Evolutionary conservation across 2,113 vertebrate genomes (phyloP), one percentile per base, ranked within the genome.

Genomic region (Zeus faber): DNA sequence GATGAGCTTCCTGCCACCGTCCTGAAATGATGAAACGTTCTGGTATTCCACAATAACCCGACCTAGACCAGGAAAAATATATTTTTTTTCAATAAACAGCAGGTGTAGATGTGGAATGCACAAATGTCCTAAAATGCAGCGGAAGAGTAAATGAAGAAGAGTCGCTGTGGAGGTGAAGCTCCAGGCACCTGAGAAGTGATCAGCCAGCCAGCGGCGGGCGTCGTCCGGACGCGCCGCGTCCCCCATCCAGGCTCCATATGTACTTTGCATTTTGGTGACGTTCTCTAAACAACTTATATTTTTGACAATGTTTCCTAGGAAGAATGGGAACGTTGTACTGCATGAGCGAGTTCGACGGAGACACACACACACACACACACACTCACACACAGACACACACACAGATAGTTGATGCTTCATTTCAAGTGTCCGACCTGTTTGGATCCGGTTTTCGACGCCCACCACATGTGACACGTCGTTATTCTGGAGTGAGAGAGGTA

Each of bases 131-230:
- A 4, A 23, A 44, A 25, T 11, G 33, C n/a, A n/a, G n/a, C n/a
- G n/a, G n/a, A n/a, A n/a, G n/a, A n/a, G 4, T n/a, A 21, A 21
- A 16, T 39, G 3, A 40, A 9, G 1, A 29, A n/a, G 25, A 5
- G 1, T 4, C n/a, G 6, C 39, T 4, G 6, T 29, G 0, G 1
- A 6, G 6, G 41, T 6, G 3, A 21, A 18, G 13, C 10, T 21
- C 2, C 43, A 9, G 41, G 27, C 76, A 97, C 95, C 95, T 88
- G 90, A 93, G 65, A 97, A 97, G 63, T 97, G 95, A 18, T 85
- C 85, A 0, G 91, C 91, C 48, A 94, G 67, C 95, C 95, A 97
- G 67, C 91, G 89, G 26, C 82, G 87, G 1, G 86, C 86, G 7
- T 92, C 88, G 0, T 81, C 88, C 58, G 35, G 72, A 45, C 72